These are phyloP conservation scores for Acanthosepion esculentum DNA, from an alignment of 2,888 invertebrate genomes.

Conservation along the genomic window DNA sequence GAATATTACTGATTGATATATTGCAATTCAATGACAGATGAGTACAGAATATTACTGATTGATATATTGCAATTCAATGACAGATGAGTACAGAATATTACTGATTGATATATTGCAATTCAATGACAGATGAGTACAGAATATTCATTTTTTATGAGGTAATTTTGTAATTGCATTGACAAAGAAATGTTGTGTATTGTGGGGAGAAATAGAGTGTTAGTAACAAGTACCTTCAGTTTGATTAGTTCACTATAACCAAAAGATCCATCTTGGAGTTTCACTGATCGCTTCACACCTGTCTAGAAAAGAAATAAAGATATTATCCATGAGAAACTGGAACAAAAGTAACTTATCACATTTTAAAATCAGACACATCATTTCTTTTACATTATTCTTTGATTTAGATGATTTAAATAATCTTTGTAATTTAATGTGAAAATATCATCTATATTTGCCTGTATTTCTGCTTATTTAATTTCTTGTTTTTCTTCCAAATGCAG, in stretches of 20 bases:
- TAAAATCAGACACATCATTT: too few species aligned
- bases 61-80: too few species aligned
- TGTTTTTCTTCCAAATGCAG: too few species aligned
- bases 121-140: too few species aligned
- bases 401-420: background rate
- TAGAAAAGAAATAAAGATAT: background rate
- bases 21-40: too few species aligned
- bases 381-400: too few species aligned
- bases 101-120: too few species aligned
- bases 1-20: too few species aligned
- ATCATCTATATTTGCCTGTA: too few species aligned
- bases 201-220: background rate
- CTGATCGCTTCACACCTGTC: conserved; percentile 45
- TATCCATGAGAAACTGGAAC: background rate
- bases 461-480: too few species aligned
- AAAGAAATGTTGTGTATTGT: background rate
- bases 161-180: background rate
- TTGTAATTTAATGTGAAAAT: background rate
- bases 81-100: too few species aligned
- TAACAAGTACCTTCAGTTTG: conserved; percentile 39
- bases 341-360: background rate
- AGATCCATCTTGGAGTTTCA: conserved; percentile 44
- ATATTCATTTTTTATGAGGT: background rate
- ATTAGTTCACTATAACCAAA: conserved; percentile 38
- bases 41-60: too few species aligned